Base-by-base conservation (phyloP, 2,113 vertebrate species). In the Hucho hucho region DNA sequence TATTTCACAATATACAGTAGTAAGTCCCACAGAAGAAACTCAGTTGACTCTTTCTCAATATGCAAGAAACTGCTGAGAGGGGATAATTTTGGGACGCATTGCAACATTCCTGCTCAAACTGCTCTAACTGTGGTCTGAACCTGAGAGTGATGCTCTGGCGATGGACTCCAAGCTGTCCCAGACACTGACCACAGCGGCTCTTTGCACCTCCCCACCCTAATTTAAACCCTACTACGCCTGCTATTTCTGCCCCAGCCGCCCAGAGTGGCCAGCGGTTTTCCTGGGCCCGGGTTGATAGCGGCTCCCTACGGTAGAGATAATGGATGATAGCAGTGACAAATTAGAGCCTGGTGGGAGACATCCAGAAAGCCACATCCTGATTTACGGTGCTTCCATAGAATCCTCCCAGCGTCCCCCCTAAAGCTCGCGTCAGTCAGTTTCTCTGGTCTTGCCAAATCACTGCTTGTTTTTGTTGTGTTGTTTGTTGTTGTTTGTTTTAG, bases 111-210 rank as follows among this genome's bases (percentile, higher is more conserved):
- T 73, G 71, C 53, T 61, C 24, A 47, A 79, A 76, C 69, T 49
- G 78, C 76, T 85, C 71, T 82, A 84, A 84, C 84, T 86, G 86
- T 82, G 81, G 86, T 81, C 72, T 84, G 66, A 85, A 84, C 81
- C 81, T 85, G 79, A 84, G 79, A 76, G 58, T 75, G 73, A 69
- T 65, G 81, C 75, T 75, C 73, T 80, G 77, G 76, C 76, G 78
- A 81, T 76, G 63, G 85, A 71, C 81, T 83, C 77, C 70, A 46
- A 69, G 73, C 70, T 76, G 79, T 79, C 81, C 79, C 83, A 20
- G 73, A 53, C 63, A 75, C 69, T 71, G 72, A 88, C 87, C 83
- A 81, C 87, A 85, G 71, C 14, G 75, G 67, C 78, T 81, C 84
- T 86, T 84, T 86, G 53, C 73, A 53, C 76, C 80, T 81, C 73